Base-by-base conservation (phyloP, 2,113 vertebrate genomes). In the Piprites chloris region DNA sequence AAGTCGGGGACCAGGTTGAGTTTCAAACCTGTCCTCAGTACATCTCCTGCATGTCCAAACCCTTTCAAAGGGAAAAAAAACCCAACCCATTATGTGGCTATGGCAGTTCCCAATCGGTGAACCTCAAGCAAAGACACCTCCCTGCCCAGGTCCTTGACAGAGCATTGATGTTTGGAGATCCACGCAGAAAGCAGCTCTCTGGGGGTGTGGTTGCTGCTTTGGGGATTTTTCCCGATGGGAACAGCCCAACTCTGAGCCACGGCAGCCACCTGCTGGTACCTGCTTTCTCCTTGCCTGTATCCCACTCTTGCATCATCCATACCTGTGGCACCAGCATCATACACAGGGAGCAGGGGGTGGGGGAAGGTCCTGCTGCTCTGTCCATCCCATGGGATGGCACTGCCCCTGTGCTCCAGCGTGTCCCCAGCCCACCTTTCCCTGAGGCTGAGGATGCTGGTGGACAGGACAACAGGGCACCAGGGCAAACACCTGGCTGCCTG, bases 21-120 rank as follows among this genome's bases (percentile, higher is more conserved):
- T 27, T 21, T 7, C 18, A 37, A 58, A 61, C 9, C 26, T 12
- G 30, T n/a, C 12, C 53, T 19, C 44, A 19, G 28, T 2, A 5
- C 33, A 49, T 26, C 41, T 41, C 32, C 58, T 12, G 30, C 9
- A 3, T 9, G 15, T 11, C 17, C 50, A 75, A 63, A 82, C 17
- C 12, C 41, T 55, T 66, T 53, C 35, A 50, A 56, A 39, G 16
- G 32, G 4, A 2, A 35, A 15, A 35, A 26, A 37, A 21, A 14
- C 1, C 9, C 9, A 37, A 58, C 0, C 6, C 5, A 11, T 32
- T 0, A 14, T 1, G 5, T 5, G 52, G 39, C 12, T 28, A 12
- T 18, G n/a, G 6, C 24, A 22, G 19, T 27, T 56, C 5, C 33
- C 42, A 41, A 30, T 0, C 14, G 5, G 58, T 1, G 33, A 61